Conservation (phyloP, 1,140 invertebrate species). For the Trissolcus basalis region DNA sequence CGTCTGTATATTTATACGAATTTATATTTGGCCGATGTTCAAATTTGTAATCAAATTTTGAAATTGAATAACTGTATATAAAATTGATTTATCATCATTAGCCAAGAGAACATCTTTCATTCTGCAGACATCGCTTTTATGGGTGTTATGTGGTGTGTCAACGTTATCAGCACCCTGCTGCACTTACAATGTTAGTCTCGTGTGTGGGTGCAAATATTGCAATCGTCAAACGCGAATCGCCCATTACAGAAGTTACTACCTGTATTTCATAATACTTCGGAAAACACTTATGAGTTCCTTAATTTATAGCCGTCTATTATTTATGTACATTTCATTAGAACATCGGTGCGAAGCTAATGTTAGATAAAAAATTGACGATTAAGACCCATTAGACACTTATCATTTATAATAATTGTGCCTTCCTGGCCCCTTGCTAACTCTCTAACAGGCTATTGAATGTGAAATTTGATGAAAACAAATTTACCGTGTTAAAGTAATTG, state of each 20-base stretch:
- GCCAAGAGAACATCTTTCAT: constrained; percentile 11
- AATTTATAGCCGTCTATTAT: constrained; percentile 23
- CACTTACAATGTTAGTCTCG: constrained; percentile 32
- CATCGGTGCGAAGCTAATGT: constrained; percentile 11
- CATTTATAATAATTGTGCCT: constrained; percentile 22
- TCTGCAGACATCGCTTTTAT: constrained; percentile 24
- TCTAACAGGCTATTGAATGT: too few species aligned
- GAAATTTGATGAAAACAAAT: too few species aligned
- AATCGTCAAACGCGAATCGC: constrained; percentile 35
- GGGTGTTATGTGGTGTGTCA: constrained; percentile 36
- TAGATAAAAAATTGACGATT: constrained; percentile 2
- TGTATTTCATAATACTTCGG: constrained; percentile 34
- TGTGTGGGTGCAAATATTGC: constrained; percentile 49
- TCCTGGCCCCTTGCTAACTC: too few species aligned
- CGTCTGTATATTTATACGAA: too few species aligned
- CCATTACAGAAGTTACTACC: constrained; percentile 47
- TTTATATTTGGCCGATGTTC: too few species aligned
- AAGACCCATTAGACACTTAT: constrained; percentile 9
- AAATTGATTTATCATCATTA: constrained; percentile 26
- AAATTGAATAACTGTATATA: too few species aligned
- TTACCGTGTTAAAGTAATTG: too few species aligned
- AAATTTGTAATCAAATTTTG: too few species aligned
- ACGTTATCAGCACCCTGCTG: constrained; percentile 42
- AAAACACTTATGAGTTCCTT: constrained; percentile 25
- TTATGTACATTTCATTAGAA: constrained; percentile 39